Evolutionary conservation across 2,113 vertebrate genomes (phyloP).

Genomic region (Arenaria interpres): DNA sequence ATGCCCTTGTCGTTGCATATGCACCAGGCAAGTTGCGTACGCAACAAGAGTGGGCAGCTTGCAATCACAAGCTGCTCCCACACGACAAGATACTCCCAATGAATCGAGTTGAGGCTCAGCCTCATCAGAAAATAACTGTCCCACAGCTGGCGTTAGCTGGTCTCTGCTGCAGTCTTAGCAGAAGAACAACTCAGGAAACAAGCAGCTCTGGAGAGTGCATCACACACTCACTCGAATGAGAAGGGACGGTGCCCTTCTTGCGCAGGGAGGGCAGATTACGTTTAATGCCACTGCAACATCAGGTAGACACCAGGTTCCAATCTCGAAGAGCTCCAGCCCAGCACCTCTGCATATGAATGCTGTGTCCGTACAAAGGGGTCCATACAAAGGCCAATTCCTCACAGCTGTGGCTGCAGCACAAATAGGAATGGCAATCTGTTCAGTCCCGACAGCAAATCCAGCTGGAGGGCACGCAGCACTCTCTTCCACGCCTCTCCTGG

Average conservation of each 20-base stretch:
- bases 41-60: neutral
- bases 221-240: rapidly evolving
- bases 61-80: neutral
- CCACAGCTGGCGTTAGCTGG: neutral
- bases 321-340: neutral
- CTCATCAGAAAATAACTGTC: neutral
- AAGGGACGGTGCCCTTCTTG: neutral
- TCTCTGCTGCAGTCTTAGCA: neutral
- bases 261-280: neutral
- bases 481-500: neutral
- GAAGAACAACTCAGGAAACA: neutral
- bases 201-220: neutral
- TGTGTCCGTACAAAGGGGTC: neutral
- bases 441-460: neutral
- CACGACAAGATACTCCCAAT: neutral
- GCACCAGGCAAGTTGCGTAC: neutral
- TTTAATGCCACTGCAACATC: neutral
- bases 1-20: neutral
- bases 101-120: neutral
- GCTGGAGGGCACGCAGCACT: neutral
- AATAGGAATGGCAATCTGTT: neutral
- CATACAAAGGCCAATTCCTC: neutral
- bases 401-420: neutral
- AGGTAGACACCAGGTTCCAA: neutral
- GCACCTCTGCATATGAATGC: neutral